A percentile compares a stretch with the other conserved stretches of the same genome.
These are phyloP conservation scores for Tridacna crocea DNA, from an alignment of 2,888 invertebrate species.

Conservation along the genomic window DNA sequence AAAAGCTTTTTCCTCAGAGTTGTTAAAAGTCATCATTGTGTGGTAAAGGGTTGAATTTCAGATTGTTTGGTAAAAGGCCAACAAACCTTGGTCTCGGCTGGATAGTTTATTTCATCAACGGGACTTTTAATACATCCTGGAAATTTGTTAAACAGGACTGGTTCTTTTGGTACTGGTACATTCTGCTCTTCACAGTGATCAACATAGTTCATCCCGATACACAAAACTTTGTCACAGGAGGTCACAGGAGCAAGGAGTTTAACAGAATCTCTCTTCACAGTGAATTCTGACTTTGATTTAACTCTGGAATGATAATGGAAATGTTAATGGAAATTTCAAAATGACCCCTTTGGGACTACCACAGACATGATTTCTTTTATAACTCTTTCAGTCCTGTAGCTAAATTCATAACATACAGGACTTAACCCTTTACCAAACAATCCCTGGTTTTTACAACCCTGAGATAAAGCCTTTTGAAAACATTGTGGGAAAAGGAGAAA, in stretches of 20 bases:
- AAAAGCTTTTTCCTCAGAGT: too few relatives aligned
- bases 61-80: background rate
- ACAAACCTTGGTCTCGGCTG: conserved; percentile 72
- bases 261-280: conserved; percentile 67
- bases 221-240: conserved; percentile 92
- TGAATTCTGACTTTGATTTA: conserved; percentile 65
- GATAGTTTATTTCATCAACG: conserved; percentile 69
- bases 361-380: too few relatives aligned
- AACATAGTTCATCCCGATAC: conserved; percentile 93
- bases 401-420: too few relatives aligned
- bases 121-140: conserved; percentile 91
- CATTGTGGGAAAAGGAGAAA: too few relatives aligned
- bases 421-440: too few relatives aligned
- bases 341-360: too few relatives aligned
- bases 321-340: too few relatives aligned
- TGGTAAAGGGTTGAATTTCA: too few relatives aligned
- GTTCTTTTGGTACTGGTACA: conserved; percentile 89
- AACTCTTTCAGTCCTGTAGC: too few relatives aligned
- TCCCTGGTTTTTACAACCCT: too few relatives aligned
- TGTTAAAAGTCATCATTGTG: too few relatives aligned
- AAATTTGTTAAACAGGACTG: conserved; percentile 95
- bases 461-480: too few relatives aligned
- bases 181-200: conserved; percentile 95
- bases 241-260: conserved; percentile 88
- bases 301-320: conserved; percentile 58